Percentiles rank a stretch among this genome's conserved stretches.
phyloP scores from a whole-genome alignment of 2,888 invertebrate genomes.

The Tanypteryx hageni region DNA sequence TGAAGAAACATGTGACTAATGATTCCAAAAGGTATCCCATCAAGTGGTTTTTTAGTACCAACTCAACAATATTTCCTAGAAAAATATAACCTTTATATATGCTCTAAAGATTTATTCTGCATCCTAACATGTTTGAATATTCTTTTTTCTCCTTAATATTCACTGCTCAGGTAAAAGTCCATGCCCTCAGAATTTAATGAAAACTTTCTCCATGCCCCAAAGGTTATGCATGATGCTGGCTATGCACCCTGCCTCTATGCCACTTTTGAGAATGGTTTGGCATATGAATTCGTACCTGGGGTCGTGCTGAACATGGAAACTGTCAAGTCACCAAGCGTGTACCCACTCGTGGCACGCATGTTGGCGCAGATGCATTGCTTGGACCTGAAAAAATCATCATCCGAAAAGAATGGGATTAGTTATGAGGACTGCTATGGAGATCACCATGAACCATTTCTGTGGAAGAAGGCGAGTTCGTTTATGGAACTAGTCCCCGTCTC shows the following conservation, averaged over 20 bases:
- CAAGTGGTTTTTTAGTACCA: no score
- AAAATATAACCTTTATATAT: no score
- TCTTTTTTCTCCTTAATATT: neutral
- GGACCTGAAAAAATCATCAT: conserved; percentile 68
- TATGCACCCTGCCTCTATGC: conserved; percentile 93
- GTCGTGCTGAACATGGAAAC: conserved; percentile 83
- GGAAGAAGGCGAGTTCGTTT: conserved; percentile 87
- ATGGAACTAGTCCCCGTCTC: conserved; percentile 84
- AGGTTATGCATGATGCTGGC: conserved; percentile 83
- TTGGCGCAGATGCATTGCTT: conserved; percentile 91
- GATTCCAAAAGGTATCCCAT: no score
- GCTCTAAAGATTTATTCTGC: neutral
- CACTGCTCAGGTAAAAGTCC: no score
- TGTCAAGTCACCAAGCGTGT: conserved; percentile 82
- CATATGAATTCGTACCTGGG: conserved; percentile 92
- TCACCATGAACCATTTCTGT: conserved; percentile 81
- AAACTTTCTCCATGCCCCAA: conserved; percentile 66
- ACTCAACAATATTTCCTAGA: no score
- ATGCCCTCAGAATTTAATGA: neutral
- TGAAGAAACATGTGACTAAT: no score
- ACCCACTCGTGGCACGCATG: conserved; percentile 85
- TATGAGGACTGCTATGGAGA: conserved; percentile 73
- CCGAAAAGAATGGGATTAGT: conserved; percentile 70
- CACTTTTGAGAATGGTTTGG: conserved; percentile 94
- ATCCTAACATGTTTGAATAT: neutral